Evolutionary conservation across 2,113 vertebrate genomes (phyloP).

Genomic region (Zootoca vivipara): DNA sequence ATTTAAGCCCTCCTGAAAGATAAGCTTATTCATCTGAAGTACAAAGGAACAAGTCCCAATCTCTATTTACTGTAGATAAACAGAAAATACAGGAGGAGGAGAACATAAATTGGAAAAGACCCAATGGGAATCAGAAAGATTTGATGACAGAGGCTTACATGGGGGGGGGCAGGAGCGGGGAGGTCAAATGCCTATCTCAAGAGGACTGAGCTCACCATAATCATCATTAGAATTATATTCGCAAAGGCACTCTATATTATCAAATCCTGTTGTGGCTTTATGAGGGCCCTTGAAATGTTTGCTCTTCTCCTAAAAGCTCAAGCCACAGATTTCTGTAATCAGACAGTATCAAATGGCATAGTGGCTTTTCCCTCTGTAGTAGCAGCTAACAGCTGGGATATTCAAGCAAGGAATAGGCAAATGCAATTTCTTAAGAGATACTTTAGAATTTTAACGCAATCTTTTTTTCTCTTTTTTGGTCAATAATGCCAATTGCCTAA

Average conservation of each 20-base stretch:
- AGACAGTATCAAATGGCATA: background rate
- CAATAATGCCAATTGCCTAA: background rate
- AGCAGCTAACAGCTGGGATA: background rate
- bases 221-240: background rate
- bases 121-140: background rate
- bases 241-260: background rate
- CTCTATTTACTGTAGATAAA: background rate
- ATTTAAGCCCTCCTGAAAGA: background rate
- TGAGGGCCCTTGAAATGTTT: background rate
- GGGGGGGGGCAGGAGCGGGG: too few species aligned
- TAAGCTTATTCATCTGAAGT: background rate
- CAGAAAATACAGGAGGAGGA: background rate
- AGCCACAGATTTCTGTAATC: background rate
- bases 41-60: background rate
- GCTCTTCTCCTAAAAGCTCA: background rate
- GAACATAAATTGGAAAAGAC: background rate
- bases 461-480: background rate
- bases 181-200: background rate
- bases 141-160: background rate
- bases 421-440: background rate
- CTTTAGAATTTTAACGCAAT: background rate
- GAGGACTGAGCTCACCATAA: background rate
- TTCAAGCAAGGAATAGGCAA: background rate
- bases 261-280: background rate
- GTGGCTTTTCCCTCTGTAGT: background rate